These are phyloP conservation scores for Steatocranus sp. DNA, from an alignment of 2,797 vertebrate genomes.

Conservation along the genomic window DNA sequence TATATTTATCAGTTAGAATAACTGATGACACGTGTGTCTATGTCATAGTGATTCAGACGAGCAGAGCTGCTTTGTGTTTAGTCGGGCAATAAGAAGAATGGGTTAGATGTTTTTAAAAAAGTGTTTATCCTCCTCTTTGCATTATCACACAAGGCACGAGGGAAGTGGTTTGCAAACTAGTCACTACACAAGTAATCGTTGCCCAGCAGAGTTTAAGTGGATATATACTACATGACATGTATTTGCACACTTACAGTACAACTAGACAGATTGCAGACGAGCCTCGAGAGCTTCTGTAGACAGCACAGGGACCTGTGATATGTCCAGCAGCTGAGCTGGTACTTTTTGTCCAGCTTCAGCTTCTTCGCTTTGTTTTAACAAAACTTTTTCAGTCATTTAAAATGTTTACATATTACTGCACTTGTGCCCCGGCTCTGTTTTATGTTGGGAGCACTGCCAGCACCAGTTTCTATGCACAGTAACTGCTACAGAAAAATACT, in stretches of 20 bases:
- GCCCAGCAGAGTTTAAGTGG: constrained; percentile 54
- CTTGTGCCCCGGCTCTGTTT: neutral
- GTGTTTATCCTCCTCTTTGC: constrained; percentile 21
- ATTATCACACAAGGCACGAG: constrained; percentile 72
- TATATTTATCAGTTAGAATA: neutral
- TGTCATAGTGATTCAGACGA: constrained; percentile 14
- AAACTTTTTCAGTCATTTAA: constrained; percentile 32
- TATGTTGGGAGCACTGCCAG: constrained; percentile 29
- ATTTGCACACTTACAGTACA: constrained; percentile 61
- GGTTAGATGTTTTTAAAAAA: neutral
- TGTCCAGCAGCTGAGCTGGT: constrained; percentile 35
- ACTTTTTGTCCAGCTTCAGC: neutral
- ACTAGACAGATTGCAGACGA: constrained; percentile 41
- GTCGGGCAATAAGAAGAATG: neutral
- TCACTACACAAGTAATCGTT: constrained; percentile 58
- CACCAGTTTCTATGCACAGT: constrained; percentile 39
- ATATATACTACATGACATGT: constrained; percentile 43
- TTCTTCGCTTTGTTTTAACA: neutral
- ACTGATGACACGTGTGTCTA: neutral
- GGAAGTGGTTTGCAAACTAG: constrained; percentile 64
- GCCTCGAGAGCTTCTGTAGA: constrained; percentile 17
- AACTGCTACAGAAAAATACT: constrained; percentile 23
- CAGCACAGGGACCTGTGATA: constrained; percentile 41
- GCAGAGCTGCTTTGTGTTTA: constrained; percentile 20
- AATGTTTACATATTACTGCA: constrained; percentile 28